Evolutionary conservation across 2,888 invertebrate genomes (phyloP), one percentile per base, ranked within the genome.

Genomic region (Mimachlamys varia): DNA sequence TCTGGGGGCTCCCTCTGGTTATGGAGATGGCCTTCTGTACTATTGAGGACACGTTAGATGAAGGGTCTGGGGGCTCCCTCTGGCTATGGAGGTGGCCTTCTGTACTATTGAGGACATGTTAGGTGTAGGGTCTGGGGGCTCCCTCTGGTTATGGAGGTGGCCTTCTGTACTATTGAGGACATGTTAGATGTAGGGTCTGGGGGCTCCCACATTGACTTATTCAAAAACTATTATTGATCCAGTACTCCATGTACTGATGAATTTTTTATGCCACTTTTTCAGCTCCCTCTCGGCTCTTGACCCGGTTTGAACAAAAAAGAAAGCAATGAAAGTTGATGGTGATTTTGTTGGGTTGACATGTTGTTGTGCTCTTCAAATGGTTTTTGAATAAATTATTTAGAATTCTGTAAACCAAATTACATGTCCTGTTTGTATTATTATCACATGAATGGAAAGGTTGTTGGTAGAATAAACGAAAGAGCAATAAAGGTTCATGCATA

Each of bases 1-100:
- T n/a, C 62, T 76, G 15, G n/a, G 62, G 62, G 62, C 27, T 76
- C 13, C 62, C 62, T 76, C 76, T 76, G 76, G 76, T 76, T 22
- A 33, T n/a, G 12, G 27, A 15, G 33, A 33, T 33, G 76, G 13
- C 17, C 33, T 22, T 27, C 15, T 76, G 76, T 76, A 33, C 33
- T 76, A 76, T 27, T 33, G 7, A 33, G 7, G 19, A 58, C 58
- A 58, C 4, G n/a, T 22, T 10, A 27, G 1, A 76, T 27, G 33
- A 33, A 76, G 62, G 62, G 62, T n/a, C 62, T 76, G 15, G n/a
- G 62, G 62, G 62, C 27, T 76, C 13, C 62, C 62, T 76, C 62
- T 15, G 62, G 62, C 27, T 15, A n/a, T 19, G n/a, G 62, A 7
- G 27, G 62, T 27, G 62, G 7, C 13, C 27, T 17, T 76, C 13